phyloP scores from a whole-genome alignment of 1,140 invertebrate genomes.

The Carcinoscorpius rotundicauda region DNA sequence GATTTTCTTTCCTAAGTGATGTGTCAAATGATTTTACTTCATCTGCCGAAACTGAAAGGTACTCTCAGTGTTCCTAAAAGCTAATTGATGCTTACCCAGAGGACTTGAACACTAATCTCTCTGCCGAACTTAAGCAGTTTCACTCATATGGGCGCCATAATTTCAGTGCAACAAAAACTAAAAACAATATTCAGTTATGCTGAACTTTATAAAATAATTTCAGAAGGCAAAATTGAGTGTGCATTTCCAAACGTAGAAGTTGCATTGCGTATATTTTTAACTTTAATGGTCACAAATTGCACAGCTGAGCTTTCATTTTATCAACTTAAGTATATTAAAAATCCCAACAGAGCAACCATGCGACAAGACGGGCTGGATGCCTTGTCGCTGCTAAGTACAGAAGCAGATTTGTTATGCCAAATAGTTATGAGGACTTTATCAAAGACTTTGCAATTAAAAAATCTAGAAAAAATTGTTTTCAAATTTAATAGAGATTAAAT shows the following conservation, averaged over 20 bases:
- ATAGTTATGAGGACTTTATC: neutral
- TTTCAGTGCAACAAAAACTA: conserved; percentile 19
- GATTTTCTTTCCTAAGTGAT: no score
- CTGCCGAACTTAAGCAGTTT: no score
- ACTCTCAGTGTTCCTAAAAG: no score
- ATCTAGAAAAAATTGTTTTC: no score
- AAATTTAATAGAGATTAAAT: no score
- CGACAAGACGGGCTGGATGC: conserved; percentile 2
- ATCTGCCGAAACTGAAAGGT: no score
- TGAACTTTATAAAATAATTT: conserved; percentile 13
- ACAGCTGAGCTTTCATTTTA: conserved; percentile 13
- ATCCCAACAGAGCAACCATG: conserved; percentile 7
- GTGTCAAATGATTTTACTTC: no score
- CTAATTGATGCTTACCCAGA: no score
- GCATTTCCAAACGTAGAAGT: conserved; percentile 15
- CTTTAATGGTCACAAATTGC: conserved; percentile 11
- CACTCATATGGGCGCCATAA: conserved; percentile 15
- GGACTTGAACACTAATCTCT: no score
- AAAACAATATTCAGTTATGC: conserved; percentile 9
- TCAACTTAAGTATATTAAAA: conserved; percentile 13
- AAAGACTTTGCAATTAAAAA: conserved; percentile 2
- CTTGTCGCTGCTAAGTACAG: neutral
- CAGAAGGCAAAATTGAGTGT: conserved; percentile 13
- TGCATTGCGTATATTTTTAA: conserved; percentile 12
- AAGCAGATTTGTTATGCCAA: conserved; percentile 3